phyloP scores from a whole-genome alignment of 2,888 invertebrate genomes.

The Biston stratarius region DNA sequence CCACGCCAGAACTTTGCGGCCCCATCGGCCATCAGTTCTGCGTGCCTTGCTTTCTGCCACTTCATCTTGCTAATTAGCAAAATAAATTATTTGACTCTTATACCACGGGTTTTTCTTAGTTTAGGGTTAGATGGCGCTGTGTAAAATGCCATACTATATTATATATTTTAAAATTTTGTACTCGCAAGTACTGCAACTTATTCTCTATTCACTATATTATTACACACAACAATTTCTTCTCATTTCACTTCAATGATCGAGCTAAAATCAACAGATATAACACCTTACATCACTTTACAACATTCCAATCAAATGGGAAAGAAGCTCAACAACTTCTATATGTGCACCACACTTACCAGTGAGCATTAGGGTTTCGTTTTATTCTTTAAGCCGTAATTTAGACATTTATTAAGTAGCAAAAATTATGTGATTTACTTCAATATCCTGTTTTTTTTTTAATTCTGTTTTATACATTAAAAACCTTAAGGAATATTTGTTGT shows the following conservation, averaged over 20 bases:
- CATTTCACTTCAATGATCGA: constrained; percentile 27
- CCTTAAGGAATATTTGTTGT: too few relatives aligned
- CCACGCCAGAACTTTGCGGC: too few relatives aligned
- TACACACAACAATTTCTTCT: constrained; percentile 6
- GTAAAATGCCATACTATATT: too few relatives aligned
- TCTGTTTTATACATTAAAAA: too few relatives aligned
- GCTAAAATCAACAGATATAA: constrained; percentile 45
- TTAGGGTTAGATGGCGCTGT: too few relatives aligned
- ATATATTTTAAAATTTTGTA: too few relatives aligned
- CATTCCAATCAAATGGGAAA: constrained; percentile 47
- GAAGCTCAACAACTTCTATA: constrained; percentile 41
- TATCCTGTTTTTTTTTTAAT: too few relatives aligned
- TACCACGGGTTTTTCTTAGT: too few relatives aligned
- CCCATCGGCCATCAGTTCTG: too few relatives aligned
- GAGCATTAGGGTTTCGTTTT: constrained; percentile 38
- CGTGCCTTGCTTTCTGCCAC: too few relatives aligned
- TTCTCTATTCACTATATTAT: neutral
- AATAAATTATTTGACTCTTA: too few relatives aligned
- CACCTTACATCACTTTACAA: constrained; percentile 47
- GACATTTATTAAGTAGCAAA: neutral
- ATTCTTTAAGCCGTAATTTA: neutral
- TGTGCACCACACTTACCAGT: constrained; percentile 30
- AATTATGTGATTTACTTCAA: neutral
- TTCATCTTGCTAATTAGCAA: too few relatives aligned
- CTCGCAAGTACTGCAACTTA: neutral